phyloP scores from a whole-genome alignment of 2,113 vertebrate genomes.

The Caracal caracal region DNA sequence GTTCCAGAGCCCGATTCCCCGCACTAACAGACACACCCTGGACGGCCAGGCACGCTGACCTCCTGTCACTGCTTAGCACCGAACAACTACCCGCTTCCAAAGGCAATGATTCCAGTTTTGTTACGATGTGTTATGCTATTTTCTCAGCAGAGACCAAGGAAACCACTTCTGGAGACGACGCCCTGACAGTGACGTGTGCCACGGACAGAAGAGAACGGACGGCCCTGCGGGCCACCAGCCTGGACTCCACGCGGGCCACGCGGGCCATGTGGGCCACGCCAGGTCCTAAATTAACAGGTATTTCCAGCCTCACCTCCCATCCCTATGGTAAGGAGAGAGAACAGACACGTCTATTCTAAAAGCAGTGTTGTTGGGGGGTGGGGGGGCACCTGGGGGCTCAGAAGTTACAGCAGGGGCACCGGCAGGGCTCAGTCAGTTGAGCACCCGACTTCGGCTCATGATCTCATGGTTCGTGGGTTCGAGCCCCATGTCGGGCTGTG shows the following conservation, averaged over 20 bases:
- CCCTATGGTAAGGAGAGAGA: too few relatives aligned
- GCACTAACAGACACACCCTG: background rate
- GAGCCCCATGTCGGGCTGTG: too few relatives aligned
- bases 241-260: background rate
- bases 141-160: background rate
- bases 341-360: accelerated
- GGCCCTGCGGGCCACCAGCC: accelerated
- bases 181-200: accelerated
- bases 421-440: too few relatives aligned
- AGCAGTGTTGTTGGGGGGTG: accelerated
- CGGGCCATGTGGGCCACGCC: too few relatives aligned
- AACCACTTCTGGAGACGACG: background rate
- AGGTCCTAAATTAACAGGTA: accelerated
- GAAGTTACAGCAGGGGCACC: too few relatives aligned
- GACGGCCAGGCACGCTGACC: background rate
- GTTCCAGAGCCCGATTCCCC: background rate
- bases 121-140: accelerated
- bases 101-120: background rate
- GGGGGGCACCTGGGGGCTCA: too few relatives aligned
- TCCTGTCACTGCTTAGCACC: background rate
- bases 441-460: too few relatives aligned
- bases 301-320: background rate
- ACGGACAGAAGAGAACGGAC: background rate
- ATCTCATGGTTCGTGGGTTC: too few relatives aligned
- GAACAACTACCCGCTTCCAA: background rate